Percentiles rank a stretch among this genome's conserved stretches.
phyloP scores from a whole-genome alignment of 64 coral and sea anemone genomes.

The Pocillopora damicornis region DNA sequence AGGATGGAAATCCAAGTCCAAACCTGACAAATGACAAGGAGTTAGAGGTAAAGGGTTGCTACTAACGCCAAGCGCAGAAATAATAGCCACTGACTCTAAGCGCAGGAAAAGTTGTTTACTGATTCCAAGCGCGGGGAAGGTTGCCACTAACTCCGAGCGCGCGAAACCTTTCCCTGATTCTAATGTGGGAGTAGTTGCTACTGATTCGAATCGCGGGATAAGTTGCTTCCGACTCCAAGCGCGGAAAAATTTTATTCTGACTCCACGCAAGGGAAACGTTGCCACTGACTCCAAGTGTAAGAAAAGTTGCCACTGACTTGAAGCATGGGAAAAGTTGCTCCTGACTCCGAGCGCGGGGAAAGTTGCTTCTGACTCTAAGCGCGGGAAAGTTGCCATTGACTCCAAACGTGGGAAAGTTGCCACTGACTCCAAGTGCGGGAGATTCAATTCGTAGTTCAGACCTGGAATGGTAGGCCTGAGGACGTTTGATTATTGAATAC shows the following conservation, averaged over 20 bases:
- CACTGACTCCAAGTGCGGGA: too few species aligned
- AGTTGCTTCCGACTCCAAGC: background rate
- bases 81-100: background rate
- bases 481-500: too few species aligned
- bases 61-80: background rate
- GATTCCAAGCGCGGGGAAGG: too few species aligned
- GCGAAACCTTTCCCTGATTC: too few species aligned
- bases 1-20: slow-evolving; percentile 52
- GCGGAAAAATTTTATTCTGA: background rate
- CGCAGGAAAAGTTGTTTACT: background rate
- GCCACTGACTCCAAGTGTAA: background rate
- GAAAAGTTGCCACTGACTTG: background rate
- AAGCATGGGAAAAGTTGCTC: background rate
- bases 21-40: slow-evolving; percentile 46
- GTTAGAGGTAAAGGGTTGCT: slow-evolving; percentile 24
- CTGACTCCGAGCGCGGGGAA: background rate
- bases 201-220: background rate
- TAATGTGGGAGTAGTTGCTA: background rate
- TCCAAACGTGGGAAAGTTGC: too few species aligned
- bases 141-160: too few species aligned
- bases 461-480: too few species aligned
- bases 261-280: background rate
- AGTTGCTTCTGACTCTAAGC: background rate
- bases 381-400: too few species aligned
- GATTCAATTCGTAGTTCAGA: too few species aligned